A percentile compares a stretch with the other conserved stretches of the same genome.
Evolutionary conservation across 2,888 invertebrate species (phyloP).

Genomic region (Steinernema carpocapsae): DNA sequence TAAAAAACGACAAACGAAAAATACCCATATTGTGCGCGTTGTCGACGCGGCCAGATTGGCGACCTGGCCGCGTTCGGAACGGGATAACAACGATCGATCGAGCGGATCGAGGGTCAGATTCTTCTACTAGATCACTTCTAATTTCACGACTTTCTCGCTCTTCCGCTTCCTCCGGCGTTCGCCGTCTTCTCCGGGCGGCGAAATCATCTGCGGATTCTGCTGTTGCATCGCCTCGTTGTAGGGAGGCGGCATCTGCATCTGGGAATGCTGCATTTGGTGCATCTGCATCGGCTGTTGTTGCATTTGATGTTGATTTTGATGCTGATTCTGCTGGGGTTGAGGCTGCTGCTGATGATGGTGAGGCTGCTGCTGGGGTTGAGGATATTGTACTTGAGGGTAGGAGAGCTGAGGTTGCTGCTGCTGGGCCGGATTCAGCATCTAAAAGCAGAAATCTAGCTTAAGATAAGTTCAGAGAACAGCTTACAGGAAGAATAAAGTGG

Average conservation of each 20-base stretch:
- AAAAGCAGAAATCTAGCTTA: not conserved
- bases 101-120: not conserved
- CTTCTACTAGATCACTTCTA: not conserved
- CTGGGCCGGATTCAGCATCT: not conserved
- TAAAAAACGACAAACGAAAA: not conserved
- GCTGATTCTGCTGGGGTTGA: conserved; percentile 1
- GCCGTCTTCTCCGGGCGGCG: conserved; percentile 34
- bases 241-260: conserved; percentile 21
- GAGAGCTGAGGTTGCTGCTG: conserved; percentile 5
- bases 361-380: not conserved
- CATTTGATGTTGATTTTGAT: not conserved
- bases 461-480: not conserved
- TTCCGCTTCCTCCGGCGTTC: conserved; percentile 30
- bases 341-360: not conserved
- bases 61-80: too few species aligned
- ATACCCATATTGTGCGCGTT: not conserved
- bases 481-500: conserved; percentile 1
- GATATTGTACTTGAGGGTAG: conserved; percentile 12
- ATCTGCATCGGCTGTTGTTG: not conserved
- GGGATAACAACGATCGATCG: not conserved
- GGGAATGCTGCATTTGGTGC: conserved; percentile 16
- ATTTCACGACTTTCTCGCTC: conserved; percentile 9
- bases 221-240: conserved; percentile 19
- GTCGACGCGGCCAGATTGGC: not conserved
- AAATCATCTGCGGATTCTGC: conserved; percentile 30